A percentile compares a stretch with the other conserved stretches of the same genome.
These are phyloP conservation scores for Ochotona princeps DNA, from an alignment of 2,113 vertebrate genomes.

Conservation along the genomic window DNA sequence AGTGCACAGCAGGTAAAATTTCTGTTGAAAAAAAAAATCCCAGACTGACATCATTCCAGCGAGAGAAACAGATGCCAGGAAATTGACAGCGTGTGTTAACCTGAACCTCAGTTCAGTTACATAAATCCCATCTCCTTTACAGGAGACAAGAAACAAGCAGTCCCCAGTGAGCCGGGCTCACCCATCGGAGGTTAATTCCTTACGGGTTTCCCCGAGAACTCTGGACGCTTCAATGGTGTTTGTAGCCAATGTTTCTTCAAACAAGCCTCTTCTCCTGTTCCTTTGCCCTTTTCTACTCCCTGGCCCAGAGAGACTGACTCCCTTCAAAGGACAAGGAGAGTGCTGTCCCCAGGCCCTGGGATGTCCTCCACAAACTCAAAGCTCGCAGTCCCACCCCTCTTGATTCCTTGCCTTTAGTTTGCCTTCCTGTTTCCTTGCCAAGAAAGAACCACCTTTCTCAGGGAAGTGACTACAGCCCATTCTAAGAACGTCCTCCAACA, in stretches of 20 bases:
- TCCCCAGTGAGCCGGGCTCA: not conserved
- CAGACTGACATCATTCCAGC: conserved; percentile 39
- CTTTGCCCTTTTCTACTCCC: conserved; percentile 4
- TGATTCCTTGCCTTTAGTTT: not conserved
- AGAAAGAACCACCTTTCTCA: conserved; percentile 26
- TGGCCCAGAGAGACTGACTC: not conserved
- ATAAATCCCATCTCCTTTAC: conserved; percentile 51
- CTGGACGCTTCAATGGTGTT: not conserved
- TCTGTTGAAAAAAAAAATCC: conserved; percentile 65
- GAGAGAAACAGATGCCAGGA: conserved; percentile 50
- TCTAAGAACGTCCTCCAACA: conserved; percentile 30
- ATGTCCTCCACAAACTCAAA: not conserved
- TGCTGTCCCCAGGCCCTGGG: not conserved
- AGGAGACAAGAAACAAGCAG: conserved; percentile 51
- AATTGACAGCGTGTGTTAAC: conserved; percentile 29
- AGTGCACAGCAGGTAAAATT: conserved; percentile 55
- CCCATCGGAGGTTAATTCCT: not conserved
- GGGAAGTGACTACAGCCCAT: not conserved
- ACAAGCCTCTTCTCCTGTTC: not conserved
- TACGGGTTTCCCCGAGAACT: not conserved
- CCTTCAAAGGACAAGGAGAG: not conserved
- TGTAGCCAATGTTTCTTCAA: not conserved
- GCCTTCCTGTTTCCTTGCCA: not conserved
- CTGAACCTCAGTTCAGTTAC: conserved; percentile 27
- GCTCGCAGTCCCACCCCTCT: not conserved